Percentiles rank a stretch among this genome's conserved stretches.
Conservation (phyloP, 2,888 invertebrate genomes). For the Alcis repandata region DNA sequence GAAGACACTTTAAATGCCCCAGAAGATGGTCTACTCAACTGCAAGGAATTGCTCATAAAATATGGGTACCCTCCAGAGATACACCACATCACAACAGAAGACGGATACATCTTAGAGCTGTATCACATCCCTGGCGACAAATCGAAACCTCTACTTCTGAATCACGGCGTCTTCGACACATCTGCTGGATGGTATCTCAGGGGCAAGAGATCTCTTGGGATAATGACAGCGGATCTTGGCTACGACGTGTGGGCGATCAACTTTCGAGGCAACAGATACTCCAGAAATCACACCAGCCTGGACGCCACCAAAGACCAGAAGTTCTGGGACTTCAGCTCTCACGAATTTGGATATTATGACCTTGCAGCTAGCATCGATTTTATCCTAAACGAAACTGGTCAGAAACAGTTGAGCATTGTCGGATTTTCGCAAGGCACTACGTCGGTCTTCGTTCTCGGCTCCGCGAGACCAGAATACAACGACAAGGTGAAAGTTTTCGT, state of each 20-base stretch:
- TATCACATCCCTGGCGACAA: constrained; percentile 52
- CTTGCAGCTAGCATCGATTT: constrained; percentile 86
- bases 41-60: constrained; percentile 45
- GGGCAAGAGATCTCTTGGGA: constrained; percentile 53
- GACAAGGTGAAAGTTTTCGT: constrained; percentile 75
- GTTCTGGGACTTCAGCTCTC: constrained; percentile 83
- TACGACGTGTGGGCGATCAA: constrained; percentile 63
- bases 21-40: constrained; percentile 41
- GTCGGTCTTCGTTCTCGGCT: constrained; percentile 79
- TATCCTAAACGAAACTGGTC: constrained; percentile 70
- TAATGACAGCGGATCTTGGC: constrained; percentile 48
- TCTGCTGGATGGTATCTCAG: constrained; percentile 55
- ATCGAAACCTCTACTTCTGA: constrained; percentile 47
- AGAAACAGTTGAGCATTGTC: constrained; percentile 84
- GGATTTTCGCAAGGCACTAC: constrained; percentile 90
- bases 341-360: constrained; percentile 89
- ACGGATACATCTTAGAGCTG: constrained; percentile 57
- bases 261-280: constrained; percentile 76
- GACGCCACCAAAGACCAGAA: constrained; percentile 57
- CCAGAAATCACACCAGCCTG: constrained; percentile 82
- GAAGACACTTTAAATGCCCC: constrained; percentile 31
- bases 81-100: constrained; percentile 55
- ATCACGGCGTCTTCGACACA: constrained; percentile 56
- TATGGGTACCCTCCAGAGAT: constrained; percentile 45
- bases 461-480: constrained; percentile 85